A percentile compares a stretch with the other conserved stretches of the same genome.
Evolutionary conservation across 1,140 invertebrate species (phyloP).

Genomic region (Hermetia illucens): DNA sequence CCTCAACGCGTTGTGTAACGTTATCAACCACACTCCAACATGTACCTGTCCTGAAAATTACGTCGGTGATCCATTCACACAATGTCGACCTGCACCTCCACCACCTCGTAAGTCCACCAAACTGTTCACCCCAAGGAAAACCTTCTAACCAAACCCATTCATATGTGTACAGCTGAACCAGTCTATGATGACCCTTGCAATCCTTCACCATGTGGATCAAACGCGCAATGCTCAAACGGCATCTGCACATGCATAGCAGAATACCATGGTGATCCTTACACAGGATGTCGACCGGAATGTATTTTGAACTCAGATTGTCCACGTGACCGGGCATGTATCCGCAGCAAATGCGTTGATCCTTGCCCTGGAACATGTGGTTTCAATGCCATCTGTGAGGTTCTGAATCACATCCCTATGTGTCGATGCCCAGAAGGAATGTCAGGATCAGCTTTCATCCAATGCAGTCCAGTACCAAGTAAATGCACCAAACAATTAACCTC

Average conservation of each 20-base stretch:
- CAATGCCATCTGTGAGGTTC: slow-evolving; percentile 60
- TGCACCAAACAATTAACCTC: slow-evolving; percentile 23
- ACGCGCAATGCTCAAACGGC: slow-evolving; percentile 64
- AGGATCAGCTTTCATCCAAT: slow-evolving; percentile 50
- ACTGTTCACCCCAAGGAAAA: slow-evolving; percentile 6
- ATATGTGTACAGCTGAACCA: too few relatives aligned
- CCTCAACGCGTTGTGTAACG: slow-evolving; percentile 64
- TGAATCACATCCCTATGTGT: slow-evolving; percentile 64
- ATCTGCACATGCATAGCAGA: slow-evolving; percentile 60
- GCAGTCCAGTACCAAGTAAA: slow-evolving; percentile 33
- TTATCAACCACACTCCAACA: slow-evolving; percentile 70
- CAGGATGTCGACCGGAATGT: slow-evolving; percentile 69
- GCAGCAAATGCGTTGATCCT: slow-evolving; percentile 68
- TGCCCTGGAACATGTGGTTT: slow-evolving; percentile 63
- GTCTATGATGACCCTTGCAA: slow-evolving; percentile 49
- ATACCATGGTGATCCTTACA: slow-evolving; percentile 72
- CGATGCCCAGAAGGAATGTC: slow-evolving; percentile 55
- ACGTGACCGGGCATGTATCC: slow-evolving; percentile 54
- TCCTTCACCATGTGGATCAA: slow-evolving; percentile 69
- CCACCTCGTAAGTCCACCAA: slow-evolving; percentile 39
- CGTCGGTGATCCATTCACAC: slow-evolving; percentile 72
- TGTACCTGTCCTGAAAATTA: slow-evolving; percentile 61
- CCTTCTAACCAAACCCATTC: slow-evolving; percentile 21
- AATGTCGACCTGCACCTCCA: slow-evolving; percentile 40
- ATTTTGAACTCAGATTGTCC: slow-evolving; percentile 69